Evolutionary conservation across 1,140 invertebrate species (phyloP), one percentile per base, ranked within the genome.

Genomic region (Parasteatoda tepidariorum): DNA sequence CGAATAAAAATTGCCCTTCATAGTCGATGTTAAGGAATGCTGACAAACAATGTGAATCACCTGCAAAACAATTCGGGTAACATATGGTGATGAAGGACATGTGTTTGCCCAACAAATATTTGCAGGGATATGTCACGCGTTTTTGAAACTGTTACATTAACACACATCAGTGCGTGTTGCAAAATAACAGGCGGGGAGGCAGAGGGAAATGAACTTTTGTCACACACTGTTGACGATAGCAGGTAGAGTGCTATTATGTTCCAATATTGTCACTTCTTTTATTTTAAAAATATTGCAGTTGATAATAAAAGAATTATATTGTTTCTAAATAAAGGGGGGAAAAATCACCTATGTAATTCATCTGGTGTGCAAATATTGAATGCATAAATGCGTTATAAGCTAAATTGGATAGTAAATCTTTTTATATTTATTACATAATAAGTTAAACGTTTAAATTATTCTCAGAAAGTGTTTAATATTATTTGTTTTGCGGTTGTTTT

Each of bases 121-220:
- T 73, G 54, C 15, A 28, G 24, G 30, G n/a, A 70, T 26, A 9
- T 24, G 33, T 70, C 62, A 48, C 38, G 18, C 67, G n/a, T 7
- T 24, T 73, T 22, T 22, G 41, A n/a, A 30, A 28, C 30, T 24
- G 75, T 79, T 61, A 67, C 30, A 82, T 34, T 82, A 82, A 82
- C 78, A 82, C 22, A 71, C 54, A 70, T 70, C 30, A 18, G 68
- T 54, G 68, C 38, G 41, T 71, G 68, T n/a, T 54, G 15, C 22
- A 13, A 55, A 26, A 30, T 38, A 71, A 71, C 68, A 71, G 66
- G 67, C 38, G 78, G 26, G 31, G 30, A 61, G n/a, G 18, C 38
- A 13, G 9, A 48, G 38, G 38, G 4, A 48, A 22, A 78, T n/a
- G 28, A 30, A 24, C 55, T 48, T 48, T 48, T 2, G 28, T 57